phyloP scores from a whole-genome alignment of 2,113 vertebrate species.

The Tor tambroides region DNA sequence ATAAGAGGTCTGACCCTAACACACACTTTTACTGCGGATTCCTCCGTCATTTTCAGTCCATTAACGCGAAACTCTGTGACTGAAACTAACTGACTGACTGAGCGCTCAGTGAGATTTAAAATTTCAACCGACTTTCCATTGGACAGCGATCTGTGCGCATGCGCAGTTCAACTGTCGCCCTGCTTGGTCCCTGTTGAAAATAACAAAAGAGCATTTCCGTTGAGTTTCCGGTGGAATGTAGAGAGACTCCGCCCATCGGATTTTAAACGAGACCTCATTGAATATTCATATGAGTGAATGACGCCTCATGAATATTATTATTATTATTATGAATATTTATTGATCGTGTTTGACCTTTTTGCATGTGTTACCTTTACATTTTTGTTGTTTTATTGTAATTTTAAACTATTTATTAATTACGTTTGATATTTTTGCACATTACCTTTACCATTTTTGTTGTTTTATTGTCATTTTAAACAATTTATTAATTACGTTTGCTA shows the following conservation, averaged over 20 bases:
- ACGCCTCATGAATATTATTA: slow-evolving; percentile 2
- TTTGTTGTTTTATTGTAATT: too few species aligned
- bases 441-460: too few species aligned
- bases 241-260: too few species aligned
- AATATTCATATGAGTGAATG: not conserved
- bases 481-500: too few species aligned
- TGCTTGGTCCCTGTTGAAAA: not conserved
- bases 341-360: too few species aligned
- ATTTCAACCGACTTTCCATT: slow-evolving; percentile 3
- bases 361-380: too few species aligned
- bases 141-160: not conserved
- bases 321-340: too few species aligned
- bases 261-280: not conserved
- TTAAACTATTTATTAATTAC: too few species aligned
- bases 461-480: too few species aligned
- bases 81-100: not conserved
- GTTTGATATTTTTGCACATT: too few species aligned
- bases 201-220: not conserved
- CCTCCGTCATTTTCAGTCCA: slow-evolving; percentile 79
- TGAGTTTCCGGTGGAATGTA: too few species aligned
- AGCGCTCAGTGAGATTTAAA: slow-evolving; percentile 27
- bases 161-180: not conserved
- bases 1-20: slow-evolving; percentile 85
- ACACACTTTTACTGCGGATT: slow-evolving; percentile 86
- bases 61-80: too few species aligned